Evolutionary conservation across 2,888 invertebrate species (phyloP).

Genomic region (Lithophane semibrunnea): DNA sequence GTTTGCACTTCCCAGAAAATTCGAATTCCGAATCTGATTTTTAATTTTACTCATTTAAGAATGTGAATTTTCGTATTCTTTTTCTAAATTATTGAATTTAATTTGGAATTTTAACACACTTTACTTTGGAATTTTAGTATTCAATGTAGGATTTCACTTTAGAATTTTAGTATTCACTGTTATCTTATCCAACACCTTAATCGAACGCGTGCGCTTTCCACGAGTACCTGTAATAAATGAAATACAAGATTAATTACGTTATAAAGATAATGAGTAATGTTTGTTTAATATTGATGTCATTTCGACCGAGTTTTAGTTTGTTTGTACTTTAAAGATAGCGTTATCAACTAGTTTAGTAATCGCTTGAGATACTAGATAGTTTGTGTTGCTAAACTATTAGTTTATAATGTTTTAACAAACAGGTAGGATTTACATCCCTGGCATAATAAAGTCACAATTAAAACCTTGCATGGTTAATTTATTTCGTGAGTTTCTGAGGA

Average conservation of each 20-base stretch:
- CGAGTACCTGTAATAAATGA: slow-evolving; percentile 64
- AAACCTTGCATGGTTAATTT: not conserved
- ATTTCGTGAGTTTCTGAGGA: too few relatives aligned
- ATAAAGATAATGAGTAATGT: slow-evolving; percentile 62
- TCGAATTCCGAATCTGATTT: slow-evolving; percentile 28
- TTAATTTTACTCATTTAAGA: not conserved
- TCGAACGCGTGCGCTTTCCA: slow-evolving; percentile 39
- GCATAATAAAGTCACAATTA: not conserved
- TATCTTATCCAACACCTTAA: slow-evolving; percentile 12
- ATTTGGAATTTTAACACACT: slow-evolving; percentile 30
- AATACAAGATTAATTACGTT: slow-evolving; percentile 58
- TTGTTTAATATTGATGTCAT: slow-evolving; percentile 74
- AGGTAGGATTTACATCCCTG: slow-evolving; percentile 23
- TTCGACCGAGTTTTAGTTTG: slow-evolving; percentile 47
- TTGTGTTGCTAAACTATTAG: slow-evolving; percentile 30
- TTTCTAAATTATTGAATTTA: slow-evolving; percentile 9
- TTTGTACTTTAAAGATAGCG: slow-evolving; percentile 52
- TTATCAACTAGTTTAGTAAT: slow-evolving; percentile 62
- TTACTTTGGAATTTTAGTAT: slow-evolving; percentile 39
- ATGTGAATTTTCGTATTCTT: not conserved
- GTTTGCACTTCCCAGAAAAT: slow-evolving; percentile 32
- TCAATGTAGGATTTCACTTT: slow-evolving; percentile 25
- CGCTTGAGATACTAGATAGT: slow-evolving; percentile 22
- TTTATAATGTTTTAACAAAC: slow-evolving; percentile 34
- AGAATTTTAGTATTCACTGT: slow-evolving; percentile 30